These are phyloP conservation scores for Sapayoa aenigma DNA, from an alignment of 2,113 vertebrate genomes.

Conservation along the genomic window DNA sequence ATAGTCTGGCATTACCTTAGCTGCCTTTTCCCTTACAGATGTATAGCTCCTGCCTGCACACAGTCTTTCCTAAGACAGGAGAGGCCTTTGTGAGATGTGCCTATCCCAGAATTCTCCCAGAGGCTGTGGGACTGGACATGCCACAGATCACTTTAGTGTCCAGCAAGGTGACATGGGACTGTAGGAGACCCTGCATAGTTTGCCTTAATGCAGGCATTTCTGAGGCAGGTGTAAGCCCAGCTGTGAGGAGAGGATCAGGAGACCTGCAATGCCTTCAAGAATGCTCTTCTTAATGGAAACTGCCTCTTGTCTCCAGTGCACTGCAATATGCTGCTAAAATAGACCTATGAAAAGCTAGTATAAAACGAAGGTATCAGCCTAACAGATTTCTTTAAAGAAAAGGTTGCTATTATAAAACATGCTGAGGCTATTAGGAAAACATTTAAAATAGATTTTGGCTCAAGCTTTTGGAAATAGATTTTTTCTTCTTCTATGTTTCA, in stretches of 20 bases:
- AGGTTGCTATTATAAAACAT: not conserved
- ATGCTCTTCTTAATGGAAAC: not conserved
- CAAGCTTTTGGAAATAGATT: not conserved
- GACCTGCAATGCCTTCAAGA: not conserved
- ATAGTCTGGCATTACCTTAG: not conserved
- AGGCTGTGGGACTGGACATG: not conserved
- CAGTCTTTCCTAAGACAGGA: not conserved
- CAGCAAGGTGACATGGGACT: not conserved
- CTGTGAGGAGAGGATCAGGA: not conserved
- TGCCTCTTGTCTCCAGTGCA: not conserved
- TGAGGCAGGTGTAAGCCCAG: not conserved
- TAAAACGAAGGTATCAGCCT: not conserved
- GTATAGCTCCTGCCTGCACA: accelerated
- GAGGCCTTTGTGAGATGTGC: not conserved
- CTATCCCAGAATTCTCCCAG: not conserved
- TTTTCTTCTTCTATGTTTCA: not conserved
- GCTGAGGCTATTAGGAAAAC: not conserved
- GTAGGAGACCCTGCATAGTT: not conserved
- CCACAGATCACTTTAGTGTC: not conserved
- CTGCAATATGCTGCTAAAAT: not conserved
- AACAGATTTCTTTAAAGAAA: not conserved
- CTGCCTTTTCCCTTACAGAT: not conserved
- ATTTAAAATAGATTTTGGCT: conserved; percentile 9
- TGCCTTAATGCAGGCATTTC: accelerated
- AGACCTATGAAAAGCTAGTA: not conserved